These are phyloP conservation scores for Anarhynchus alexandrinus DNA, from an alignment of 2,113 vertebrate genomes.

Conservation along the genomic window DNA sequence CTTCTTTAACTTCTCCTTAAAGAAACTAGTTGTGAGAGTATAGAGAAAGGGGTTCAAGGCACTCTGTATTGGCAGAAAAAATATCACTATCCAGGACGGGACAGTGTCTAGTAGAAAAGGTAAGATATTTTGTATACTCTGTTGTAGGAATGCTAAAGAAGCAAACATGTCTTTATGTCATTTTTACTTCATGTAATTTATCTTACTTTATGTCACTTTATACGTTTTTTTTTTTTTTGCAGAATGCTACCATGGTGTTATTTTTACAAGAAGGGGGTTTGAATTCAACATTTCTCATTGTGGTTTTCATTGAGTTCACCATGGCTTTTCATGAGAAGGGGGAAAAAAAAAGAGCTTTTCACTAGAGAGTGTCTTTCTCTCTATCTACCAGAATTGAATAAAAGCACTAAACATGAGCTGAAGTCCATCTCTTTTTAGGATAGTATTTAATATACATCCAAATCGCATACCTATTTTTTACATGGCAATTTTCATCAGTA, in stretches of 20 bases:
- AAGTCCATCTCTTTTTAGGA: not conserved
- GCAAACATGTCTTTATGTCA: not conserved
- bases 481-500: not conserved
- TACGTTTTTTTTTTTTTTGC: too few relatives aligned
- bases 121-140: not conserved
- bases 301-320: not conserved
- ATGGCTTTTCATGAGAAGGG: not conserved
- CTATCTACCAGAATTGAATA: not conserved
- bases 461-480: not conserved
- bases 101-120: constrained; percentile 67
- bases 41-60: constrained; percentile 83
- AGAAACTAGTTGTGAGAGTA: constrained; percentile 82
- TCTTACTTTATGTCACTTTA: not conserved
- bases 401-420: not conserved
- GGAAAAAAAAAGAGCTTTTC: not conserved
- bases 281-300: not conserved
- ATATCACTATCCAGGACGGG: constrained; percentile 80
- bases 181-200: not conserved
- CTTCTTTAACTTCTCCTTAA: constrained; percentile 82
- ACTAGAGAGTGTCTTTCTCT: not conserved
- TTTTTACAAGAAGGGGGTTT: not conserved
- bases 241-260: not conserved
- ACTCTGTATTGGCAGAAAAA: constrained; percentile 83
- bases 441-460: not conserved
- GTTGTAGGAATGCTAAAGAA: not conserved